Percentiles rank a stretch among this genome's conserved stretches.
These are phyloP conservation scores for Pygathrix nemaeus DNA, from an alignment of 2,113 vertebrate genomes.

Conservation along the genomic window DNA sequence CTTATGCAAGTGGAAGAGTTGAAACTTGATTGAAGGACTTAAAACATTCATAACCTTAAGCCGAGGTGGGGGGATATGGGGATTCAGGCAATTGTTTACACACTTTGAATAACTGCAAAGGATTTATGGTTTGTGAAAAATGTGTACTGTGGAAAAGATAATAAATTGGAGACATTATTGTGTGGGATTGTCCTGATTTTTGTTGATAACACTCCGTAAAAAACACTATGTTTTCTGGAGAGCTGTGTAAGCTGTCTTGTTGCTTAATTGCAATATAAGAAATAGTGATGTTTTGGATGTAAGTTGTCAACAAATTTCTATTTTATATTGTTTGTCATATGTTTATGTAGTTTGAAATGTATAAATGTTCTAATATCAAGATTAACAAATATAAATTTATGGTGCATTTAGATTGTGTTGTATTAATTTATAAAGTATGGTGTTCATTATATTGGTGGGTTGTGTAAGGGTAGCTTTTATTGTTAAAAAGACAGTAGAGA, in stretches of 20 bases:
- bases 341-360: slow-evolving; percentile 86
- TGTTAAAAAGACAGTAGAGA: not conserved
- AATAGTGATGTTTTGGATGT: slow-evolving; percentile 76
- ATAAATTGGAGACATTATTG: slow-evolving; percentile 89
- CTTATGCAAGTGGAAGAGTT: slow-evolving; percentile 81
- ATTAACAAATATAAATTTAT: slow-evolving; percentile 84
- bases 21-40: slow-evolving; percentile 82
- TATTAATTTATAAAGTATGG: slow-evolving; percentile 79
- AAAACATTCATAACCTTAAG: slow-evolving; percentile 81
- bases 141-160: slow-evolving; percentile 94
- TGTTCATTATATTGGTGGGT: slow-evolving; percentile 55
- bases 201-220: slow-evolving; percentile 72
- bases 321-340: slow-evolving; percentile 85
- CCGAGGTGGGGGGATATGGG: slow-evolving; percentile 48
- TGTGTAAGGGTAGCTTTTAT: slow-evolving; percentile 60
- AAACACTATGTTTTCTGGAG: slow-evolving; percentile 71
- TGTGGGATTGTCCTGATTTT: slow-evolving; percentile 83
- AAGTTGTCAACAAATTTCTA: slow-evolving; percentile 79
- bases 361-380: slow-evolving; percentile 82
- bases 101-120: slow-evolving; percentile 77
- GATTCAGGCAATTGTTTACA: slow-evolving; percentile 86
- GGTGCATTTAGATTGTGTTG: slow-evolving; percentile 80
- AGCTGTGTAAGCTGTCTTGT: slow-evolving; percentile 72
- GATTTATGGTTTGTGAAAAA: slow-evolving; percentile 89
- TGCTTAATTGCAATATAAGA: slow-evolving; percentile 79